A percentile compares a stretch with the other conserved stretches of the same genome.
phyloP scores from a whole-genome alignment of 2,113 vertebrate species.

The Nanger granti region DNA sequence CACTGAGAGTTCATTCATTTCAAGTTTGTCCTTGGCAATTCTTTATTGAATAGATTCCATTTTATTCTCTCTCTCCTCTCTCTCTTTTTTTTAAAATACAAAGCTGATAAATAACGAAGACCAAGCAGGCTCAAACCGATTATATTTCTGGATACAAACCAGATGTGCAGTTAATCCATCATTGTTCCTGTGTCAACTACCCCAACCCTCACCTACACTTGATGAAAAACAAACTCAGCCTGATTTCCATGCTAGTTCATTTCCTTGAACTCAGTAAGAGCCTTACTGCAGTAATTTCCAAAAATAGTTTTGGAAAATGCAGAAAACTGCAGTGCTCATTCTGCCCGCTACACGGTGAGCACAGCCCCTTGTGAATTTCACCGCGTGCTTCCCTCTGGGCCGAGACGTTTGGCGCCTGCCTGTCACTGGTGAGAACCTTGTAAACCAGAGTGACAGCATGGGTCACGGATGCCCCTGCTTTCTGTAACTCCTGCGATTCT shows the following conservation, averaged over 20 bases:
- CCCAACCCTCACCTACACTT: not conserved
- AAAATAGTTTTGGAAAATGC: conserved; percentile 53
- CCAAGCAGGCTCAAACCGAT: not conserved
- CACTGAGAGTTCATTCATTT: conserved; percentile 28
- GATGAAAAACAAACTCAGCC: not conserved
- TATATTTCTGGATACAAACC: conserved; percentile 37
- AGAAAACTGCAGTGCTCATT: not conserved
- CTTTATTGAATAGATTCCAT: not conserved
- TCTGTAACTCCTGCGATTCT: accelerated
- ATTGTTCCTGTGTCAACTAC: not conserved
- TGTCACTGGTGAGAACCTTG: not conserved
- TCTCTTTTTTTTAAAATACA: not conserved
- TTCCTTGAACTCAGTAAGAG: conserved; percentile 41
- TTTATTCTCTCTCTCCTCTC: not conserved
- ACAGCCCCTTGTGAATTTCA: not conserved
- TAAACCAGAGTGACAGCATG: not conserved
- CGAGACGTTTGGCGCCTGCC: not conserved
- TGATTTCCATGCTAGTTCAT: conserved; percentile 23
- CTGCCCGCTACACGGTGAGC: not conserved
- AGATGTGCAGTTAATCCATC: conserved; percentile 29
- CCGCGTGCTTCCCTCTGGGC: not conserved
- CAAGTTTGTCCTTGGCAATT: conserved; percentile 41
- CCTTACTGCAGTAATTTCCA: conserved; percentile 36
- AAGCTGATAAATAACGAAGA: conserved; percentile 47
- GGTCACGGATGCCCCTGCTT: not conserved